Evolutionary conservation across 2,888 invertebrate species (phyloP).

Genomic region (Calameuta idolon): DNA sequence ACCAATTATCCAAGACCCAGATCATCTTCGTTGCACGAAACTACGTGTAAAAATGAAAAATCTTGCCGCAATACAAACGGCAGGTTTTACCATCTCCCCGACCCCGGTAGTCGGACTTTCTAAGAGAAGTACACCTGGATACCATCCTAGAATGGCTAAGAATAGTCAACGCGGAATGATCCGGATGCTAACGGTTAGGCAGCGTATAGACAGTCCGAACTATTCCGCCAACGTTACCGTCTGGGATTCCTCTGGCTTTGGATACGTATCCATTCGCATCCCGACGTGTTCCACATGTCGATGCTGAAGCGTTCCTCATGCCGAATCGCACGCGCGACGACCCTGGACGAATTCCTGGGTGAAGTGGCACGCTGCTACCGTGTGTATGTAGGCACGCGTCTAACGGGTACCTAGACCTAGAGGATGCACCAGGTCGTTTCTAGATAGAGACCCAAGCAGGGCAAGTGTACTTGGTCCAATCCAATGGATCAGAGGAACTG

Average conservation of each 20-base stretch:
- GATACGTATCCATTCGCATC: background rate
- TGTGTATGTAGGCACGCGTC: background rate
- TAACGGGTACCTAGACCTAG: background rate
- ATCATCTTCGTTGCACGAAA: too few relatives aligned
- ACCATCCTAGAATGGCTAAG: conserved; percentile 19
- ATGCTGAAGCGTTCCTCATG: background rate
- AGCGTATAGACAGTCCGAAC: background rate
- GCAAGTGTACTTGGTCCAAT: background rate
- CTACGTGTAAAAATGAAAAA: background rate
- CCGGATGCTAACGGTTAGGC: conserved; percentile 16
- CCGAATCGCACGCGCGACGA: background rate
- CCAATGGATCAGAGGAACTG: background rate
- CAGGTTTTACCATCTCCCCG: background rate
- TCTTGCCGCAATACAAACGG: background rate
- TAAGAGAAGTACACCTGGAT: background rate
- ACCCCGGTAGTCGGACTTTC: background rate
- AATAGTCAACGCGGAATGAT: conserved; percentile 29
- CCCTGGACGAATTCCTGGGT: background rate
- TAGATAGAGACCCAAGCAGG: background rate
- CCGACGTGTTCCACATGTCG: background rate
- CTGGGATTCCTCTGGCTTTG: background rate
- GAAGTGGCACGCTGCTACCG: background rate
- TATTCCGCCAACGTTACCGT: background rate
- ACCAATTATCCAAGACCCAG: too few relatives aligned
- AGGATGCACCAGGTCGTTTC: background rate